A percentile compares a stretch with the other conserved stretches of the same genome.
phyloP scores from a whole-genome alignment of 2,888 invertebrate species.

The Mesochorus sp. region DNA sequence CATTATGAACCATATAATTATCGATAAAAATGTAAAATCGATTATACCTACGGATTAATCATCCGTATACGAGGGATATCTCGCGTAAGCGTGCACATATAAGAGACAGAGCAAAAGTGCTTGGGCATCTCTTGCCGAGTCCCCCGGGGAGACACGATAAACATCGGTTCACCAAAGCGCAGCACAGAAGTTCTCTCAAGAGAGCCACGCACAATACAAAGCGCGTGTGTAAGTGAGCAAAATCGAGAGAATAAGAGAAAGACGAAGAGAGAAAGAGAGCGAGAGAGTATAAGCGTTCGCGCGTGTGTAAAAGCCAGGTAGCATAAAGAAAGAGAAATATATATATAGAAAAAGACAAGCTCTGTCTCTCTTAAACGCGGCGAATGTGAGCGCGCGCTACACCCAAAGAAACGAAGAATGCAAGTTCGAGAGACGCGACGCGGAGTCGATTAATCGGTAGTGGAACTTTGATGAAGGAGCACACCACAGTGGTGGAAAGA shows the following conservation, averaged over 20 bases:
- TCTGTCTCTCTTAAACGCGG: slow-evolving; percentile 34
- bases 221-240: neutral
- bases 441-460: slow-evolving; percentile 67
- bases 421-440: slow-evolving; percentile 64
- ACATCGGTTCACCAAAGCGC: slow-evolving; percentile 57
- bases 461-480: slow-evolving; percentile 67
- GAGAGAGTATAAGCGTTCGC: slow-evolving; percentile 5
- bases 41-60: slow-evolving; percentile 56
- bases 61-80: slow-evolving; percentile 28
- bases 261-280: neutral
- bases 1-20: slow-evolving; percentile 12
- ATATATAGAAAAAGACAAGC: slow-evolving; percentile 10
- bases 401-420: slow-evolving; percentile 66
- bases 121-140: slow-evolving; percentile 46
- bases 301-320: slow-evolving; percentile 38
- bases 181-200: slow-evolving; percentile 33
- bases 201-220: neutral
- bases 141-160: slow-evolving; percentile 63
- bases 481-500: slow-evolving; percentile 29
- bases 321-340: too few species aligned
- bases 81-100: slow-evolving; percentile 49
- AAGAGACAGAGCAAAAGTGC: slow-evolving; percentile 21
- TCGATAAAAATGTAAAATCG: slow-evolving; percentile 27
- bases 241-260: neutral
- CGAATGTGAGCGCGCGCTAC: slow-evolving; percentile 38